phyloP scores from a whole-genome alignment of 2,797 vertebrate genomes.

The Melanotaenia boesemani region DNA sequence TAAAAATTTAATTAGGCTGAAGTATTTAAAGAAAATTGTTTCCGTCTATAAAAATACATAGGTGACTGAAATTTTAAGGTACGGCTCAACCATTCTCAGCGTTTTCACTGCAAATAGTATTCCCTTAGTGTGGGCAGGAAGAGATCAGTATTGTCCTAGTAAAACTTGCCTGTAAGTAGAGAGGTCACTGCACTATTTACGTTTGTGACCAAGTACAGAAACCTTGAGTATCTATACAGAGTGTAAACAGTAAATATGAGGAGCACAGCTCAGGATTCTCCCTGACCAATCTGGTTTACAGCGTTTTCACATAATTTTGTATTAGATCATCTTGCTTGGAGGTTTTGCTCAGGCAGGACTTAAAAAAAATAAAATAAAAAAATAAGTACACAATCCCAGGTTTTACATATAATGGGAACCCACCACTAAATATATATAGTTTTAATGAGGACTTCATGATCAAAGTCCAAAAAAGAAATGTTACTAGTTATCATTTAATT shows the following conservation, averaged over 20 bases:
- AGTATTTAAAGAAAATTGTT: neutral
- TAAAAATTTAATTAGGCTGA: neutral
- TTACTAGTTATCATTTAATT: conserved; percentile 4
- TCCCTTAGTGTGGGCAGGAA: neutral
- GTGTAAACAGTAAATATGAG: neutral
- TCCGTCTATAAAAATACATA: neutral
- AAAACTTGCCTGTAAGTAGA: neutral
- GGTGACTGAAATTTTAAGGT: neutral
- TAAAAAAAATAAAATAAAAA: neutral
- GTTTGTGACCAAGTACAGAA: neutral
- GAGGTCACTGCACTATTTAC: neutral
- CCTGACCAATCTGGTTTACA: neutral
- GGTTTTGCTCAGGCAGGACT: neutral
- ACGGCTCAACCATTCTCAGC: neutral
- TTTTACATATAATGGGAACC: neutral
- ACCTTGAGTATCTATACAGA: neutral
- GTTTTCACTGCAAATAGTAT: neutral
- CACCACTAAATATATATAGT: neutral
- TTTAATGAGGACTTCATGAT: neutral
- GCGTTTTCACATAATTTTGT: neutral
- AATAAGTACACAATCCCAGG: neutral
- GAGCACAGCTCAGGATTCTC: neutral
- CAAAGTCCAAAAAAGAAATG: neutral
- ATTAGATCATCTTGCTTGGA: neutral
- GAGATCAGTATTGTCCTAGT: neutral